Evolutionary conservation across 2,888 invertebrate genomes (phyloP), one percentile per base, ranked within the genome.

Genomic region (Pantelozetes paolii): DNA sequence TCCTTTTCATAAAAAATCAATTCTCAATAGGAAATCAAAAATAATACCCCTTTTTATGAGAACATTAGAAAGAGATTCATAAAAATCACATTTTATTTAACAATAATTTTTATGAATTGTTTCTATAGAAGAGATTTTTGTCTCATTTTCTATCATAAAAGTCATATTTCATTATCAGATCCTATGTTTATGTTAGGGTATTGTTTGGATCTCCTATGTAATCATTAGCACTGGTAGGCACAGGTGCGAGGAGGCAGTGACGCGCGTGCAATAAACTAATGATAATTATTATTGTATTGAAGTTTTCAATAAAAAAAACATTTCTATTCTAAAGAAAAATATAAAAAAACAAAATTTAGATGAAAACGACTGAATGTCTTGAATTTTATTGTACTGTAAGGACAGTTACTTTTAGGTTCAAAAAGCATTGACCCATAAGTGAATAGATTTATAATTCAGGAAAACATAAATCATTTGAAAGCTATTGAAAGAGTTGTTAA

Each of bases 391-490:
- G 20, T 23, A 54, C 20, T 2, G 57, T 18, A 11, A 57, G 57
- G 57, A 57, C 57, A 57, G 57, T 57, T 57, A 57, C 57, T 13
- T 57, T 30, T n/a, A 11, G 57, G 28, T 57, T 57, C 30, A 57
- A 28, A 57, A 57, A 57, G 57, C 30, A 57, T 57, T 57, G 57
- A 57, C 57, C 28, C 57, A 28, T 57, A 57, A 57, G 30, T 57
- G 57, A 30, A 54, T 20, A 8, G 45, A 2, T 20, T 57, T 57
- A 30, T 11, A 15, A 57, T 18, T 20, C 23, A 23, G n/a, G 20
- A 23, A 20, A 26, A 23, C 20, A 54, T 26, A 0, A 15, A 57
- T 45, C 11, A 45, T 2, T 15, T 45, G 45, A 45, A 45, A 36
- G 36, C 36, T 8, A 36, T 36, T 45, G 45, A 45, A 45, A 45